phyloP scores from a whole-genome alignment of 2,113 vertebrate species.

The Trogon melanurus region DNA sequence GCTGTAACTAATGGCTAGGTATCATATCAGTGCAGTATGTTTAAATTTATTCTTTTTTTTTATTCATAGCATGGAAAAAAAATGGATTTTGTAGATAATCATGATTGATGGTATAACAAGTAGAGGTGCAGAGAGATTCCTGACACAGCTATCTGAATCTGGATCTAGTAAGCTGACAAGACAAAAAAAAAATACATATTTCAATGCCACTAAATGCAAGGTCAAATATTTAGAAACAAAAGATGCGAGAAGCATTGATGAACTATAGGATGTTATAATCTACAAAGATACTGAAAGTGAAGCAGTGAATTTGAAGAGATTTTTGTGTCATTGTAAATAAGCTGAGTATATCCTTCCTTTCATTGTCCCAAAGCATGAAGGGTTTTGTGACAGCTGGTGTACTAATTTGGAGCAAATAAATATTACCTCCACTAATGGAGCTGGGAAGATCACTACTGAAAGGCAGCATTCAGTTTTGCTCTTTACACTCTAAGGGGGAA shows the following conservation, averaged over 20 bases:
- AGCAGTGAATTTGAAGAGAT: background rate
- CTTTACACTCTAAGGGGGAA: too few relatives aligned
- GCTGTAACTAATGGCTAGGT: background rate
- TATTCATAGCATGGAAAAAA: background rate
- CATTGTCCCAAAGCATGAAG: rapidly evolving
- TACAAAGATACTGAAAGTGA: background rate
- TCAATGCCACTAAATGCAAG: background rate
- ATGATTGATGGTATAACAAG: background rate
- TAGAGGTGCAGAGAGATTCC: background rate
- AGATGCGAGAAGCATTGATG: background rate
- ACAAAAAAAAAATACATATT: background rate
- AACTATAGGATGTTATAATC: background rate
- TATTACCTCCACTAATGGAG: too few relatives aligned
- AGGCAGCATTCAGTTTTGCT: background rate
- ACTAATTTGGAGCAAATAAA: background rate
- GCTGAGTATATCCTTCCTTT: background rate
- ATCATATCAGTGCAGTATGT: too few relatives aligned
- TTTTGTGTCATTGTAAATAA: background rate
- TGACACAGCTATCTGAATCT: background rate
- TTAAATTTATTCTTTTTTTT: background rate
- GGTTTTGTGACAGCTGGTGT: background rate
- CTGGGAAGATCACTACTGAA: background rate
- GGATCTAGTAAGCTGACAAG: background rate
- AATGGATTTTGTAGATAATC: background rate
- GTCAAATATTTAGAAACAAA: background rate